Base-by-base conservation (phyloP, 2,113 vertebrate genomes). In the Grus americana region DNA sequence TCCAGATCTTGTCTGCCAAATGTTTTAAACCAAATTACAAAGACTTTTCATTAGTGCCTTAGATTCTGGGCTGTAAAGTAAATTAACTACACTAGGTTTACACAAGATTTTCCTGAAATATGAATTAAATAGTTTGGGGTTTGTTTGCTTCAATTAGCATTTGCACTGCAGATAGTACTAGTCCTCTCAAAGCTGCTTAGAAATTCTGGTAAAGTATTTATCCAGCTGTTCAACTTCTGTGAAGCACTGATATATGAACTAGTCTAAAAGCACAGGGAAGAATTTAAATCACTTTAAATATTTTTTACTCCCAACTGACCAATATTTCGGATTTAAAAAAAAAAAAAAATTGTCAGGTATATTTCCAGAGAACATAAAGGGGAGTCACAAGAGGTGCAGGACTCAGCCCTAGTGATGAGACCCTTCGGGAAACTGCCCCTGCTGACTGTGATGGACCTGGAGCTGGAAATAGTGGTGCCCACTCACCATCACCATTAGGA, bases 1-100 rank as follows among this genome's bases (percentile, higher is more conserved):
- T 86, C 86, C 50, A 68, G n/a, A 44, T 88, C 11, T 75, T 61
- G 18, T 46, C 42, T 17, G 30, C 42, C 44, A 59, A 75, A 75
- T 52, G 5, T 27, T 81, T 92, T 79, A 84, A 85, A 82, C 74
- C 22, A 70, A 71, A 75, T 80, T 67, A 73, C 47, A 72, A 95
- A 87, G 79, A 72, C 40, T 83, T 93, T 74, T 74, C 74, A 90
- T 92, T 74, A 75, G 36, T 52, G n/a, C 52, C 78, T 91, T 84
- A 46, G n/a, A 75, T 73, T 87, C 65, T 72, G 40, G 27, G 6
- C 38, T 63, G n/a, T 66, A 59, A 92, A 90, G 15, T 62, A 34
- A 67, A 62, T 72, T 71, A 72, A 68, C 15, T 93, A 10, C 20
- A 54, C 17, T 46, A 55, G 36, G 23, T 24, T 75, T 88, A 40